These are phyloP conservation scores for Mixornis gularis DNA, from an alignment of 2,113 vertebrate genomes.

Conservation along the genomic window DNA sequence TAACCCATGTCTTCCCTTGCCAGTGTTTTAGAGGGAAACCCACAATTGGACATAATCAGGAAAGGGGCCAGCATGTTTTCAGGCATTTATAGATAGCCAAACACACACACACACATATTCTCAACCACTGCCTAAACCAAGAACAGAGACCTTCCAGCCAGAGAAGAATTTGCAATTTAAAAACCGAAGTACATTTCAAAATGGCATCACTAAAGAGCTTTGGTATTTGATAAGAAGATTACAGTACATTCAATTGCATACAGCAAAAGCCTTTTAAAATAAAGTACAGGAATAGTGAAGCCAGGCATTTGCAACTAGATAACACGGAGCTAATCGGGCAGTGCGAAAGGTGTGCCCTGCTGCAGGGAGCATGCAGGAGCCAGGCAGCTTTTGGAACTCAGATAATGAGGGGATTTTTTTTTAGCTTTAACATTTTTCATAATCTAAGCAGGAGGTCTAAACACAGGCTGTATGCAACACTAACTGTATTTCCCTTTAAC, in stretches of 20 bases:
- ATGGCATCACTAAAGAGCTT: constrained; percentile 60
- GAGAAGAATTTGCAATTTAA: constrained; percentile 53
- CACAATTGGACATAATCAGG: neutral
- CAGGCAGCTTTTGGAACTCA: constrained; percentile 18
- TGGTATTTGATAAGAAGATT: constrained; percentile 60
- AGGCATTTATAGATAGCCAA: neutral
- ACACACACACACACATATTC: neutral
- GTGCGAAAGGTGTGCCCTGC: constrained; percentile 5
- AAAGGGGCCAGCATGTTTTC: neutral
- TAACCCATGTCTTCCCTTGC: neutral
- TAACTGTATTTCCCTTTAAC: constrained; percentile 49
- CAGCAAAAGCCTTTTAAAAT: constrained; percentile 57
- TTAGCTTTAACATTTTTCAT: constrained; percentile 44
- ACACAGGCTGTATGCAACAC: constrained; percentile 43
- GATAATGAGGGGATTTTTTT: neutral
- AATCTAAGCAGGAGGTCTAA: constrained; percentile 50
- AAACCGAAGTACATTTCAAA: constrained; percentile 36
- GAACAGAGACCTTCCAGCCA: constrained; percentile 3
- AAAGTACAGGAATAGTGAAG: neutral
- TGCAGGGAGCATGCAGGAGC: neutral
- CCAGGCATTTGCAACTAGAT: constrained; percentile 30
- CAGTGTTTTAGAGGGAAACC: neutral
- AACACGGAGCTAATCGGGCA: constrained; percentile 39
- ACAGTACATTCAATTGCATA: constrained; percentile 46
- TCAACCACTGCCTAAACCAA: neutral